Evolutionary conservation across 2,797 vertebrate genomes (phyloP).

Genomic region (Enteromius trimaculatus): DNA sequence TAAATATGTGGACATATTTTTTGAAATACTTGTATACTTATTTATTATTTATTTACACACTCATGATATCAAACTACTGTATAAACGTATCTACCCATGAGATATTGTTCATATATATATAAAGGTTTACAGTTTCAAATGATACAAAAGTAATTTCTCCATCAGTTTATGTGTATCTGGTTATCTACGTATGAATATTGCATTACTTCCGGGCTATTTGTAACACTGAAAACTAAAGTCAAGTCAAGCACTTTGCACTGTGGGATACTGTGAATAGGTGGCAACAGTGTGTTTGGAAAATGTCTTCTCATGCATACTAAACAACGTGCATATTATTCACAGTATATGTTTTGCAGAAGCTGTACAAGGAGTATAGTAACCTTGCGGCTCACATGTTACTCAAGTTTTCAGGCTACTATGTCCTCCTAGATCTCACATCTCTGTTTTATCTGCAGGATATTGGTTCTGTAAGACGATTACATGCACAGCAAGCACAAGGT

Average conservation of each 20-base stretch:
- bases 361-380: background rate
- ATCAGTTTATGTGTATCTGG: no score
- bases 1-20: no score
- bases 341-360: background rate
- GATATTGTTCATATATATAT: no score
- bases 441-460: constrained; percentile 55
- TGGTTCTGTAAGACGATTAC: constrained; percentile 52
- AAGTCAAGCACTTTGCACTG: background rate
- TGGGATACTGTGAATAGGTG: background rate
- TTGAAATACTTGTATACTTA: no score
- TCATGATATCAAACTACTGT: no score
- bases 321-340: background rate
- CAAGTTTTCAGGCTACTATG: constrained; percentile 10
- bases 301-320: background rate
- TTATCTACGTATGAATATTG: no score
- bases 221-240: no score
- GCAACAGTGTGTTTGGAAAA: background rate
- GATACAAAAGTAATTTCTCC: no score
- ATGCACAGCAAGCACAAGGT: constrained; percentile 36
- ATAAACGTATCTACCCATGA: no score
- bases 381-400: background rate
- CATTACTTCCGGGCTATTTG: no score
- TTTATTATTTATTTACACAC: no score
- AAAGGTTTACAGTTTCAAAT: no score
- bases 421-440: constrained; percentile 41